Conservation (phyloP, 2,113 vertebrate species). For the Toxotes jaculatrix region DNA sequence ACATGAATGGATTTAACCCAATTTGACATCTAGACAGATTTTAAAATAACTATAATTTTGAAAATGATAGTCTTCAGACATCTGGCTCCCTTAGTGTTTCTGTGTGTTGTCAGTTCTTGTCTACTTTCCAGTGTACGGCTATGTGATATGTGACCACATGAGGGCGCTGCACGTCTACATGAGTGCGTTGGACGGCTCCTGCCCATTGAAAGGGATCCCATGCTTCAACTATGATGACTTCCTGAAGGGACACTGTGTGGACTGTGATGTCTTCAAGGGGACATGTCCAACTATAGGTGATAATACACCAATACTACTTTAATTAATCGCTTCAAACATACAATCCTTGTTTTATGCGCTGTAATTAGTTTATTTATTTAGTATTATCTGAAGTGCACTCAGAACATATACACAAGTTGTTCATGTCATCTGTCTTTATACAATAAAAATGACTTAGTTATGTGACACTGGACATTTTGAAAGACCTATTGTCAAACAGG, state of each 20-base stretch:
- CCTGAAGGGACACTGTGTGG: constrained; percentile 86
- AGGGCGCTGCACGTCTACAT: constrained; percentile 93
- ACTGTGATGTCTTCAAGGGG: constrained; percentile 84
- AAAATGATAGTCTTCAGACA: not conserved
- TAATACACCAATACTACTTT: not conserved
- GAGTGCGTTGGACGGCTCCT: constrained; percentile 88
- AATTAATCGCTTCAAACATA: not conserved
- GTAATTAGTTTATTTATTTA: not conserved
- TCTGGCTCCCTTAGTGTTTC: constrained; percentile 40
- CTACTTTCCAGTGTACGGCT: constrained; percentile 88
- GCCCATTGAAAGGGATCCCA: constrained; percentile 87
- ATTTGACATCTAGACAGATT: not conserved
- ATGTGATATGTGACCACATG: constrained; percentile 97
- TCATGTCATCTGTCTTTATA: no score
- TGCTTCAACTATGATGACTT: constrained; percentile 90
- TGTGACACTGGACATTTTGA: no score
- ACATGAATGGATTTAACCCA: not conserved
- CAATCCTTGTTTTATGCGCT: not conserved
- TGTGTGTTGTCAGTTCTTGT: constrained; percentile 77
- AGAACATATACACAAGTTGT: no score
- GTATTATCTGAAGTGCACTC: not conserved
- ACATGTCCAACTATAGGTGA: constrained; percentile 92
- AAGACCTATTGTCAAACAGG: no score
- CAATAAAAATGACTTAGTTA: no score
- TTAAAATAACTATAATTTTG: not conserved